Base-by-base conservation (phyloP, 2,888 invertebrate species). In the Drosophila neoperkinsi region DNA sequence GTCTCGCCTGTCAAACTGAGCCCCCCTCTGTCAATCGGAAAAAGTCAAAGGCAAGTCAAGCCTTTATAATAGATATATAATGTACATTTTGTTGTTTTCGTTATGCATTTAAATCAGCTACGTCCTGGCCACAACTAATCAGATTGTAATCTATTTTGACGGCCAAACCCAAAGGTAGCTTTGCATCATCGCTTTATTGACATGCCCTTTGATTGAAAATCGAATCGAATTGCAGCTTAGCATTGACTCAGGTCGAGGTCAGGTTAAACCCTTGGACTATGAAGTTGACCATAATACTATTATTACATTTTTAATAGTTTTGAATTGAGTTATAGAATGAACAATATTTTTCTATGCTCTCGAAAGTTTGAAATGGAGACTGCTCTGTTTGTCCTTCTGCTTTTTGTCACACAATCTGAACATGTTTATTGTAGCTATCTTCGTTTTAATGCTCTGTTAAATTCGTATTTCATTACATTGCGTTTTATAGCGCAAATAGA, bases 21-120 rank as follows among this genome's bases (percentile, higher is more conserved):
- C 10, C n/a, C 5, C 3, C 4, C 16, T n/a, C 31, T n/a, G 55
- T 52, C 64, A 69, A 62, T 43, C 56, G 49, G 56, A 33, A n/a
- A n/a, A 31, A 46, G n/a, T 51, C 58, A 36, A 13, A 43, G 25
- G 4, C 25, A 38, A n/a, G 30, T 21, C 36, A 46, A 30, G 30
- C 9, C 41, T 33, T 38, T 31, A 9, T 16, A 52, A 31, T 30
- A 50, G 34, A 52, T 43, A 28, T 33, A 41, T 28, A 56, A 51
- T 36, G 31, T 51, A 33, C 56, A 56, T 49, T 59, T 77, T 70
- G 74, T 71, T 58, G 64, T 53, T 69, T 53, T 13, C 30, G 55
- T 41, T 79, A 68, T 79, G 51, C 66, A 56, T 71, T 63, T 49
- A 76, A 58, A 52, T 33, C 71, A 49, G 63, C 60, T 74, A 63